These are phyloP conservation scores for Heliconius ethilla DNA, from an alignment of 2,888 invertebrate species.

Conservation along the genomic window DNA sequence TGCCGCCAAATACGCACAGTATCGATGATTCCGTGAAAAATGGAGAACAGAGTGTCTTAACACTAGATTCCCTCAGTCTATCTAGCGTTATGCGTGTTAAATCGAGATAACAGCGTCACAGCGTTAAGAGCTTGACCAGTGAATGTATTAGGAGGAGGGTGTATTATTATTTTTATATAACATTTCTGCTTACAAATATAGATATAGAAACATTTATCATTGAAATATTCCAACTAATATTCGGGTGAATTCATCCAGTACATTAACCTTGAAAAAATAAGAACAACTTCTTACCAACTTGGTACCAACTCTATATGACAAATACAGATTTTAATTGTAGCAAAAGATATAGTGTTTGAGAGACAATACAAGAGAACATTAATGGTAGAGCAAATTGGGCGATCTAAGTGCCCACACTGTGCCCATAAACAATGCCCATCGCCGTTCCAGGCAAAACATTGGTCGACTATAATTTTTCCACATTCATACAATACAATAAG, in stretches of 20 bases:
- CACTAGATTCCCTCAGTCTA: no score
- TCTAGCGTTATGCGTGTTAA: no score
- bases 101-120: no score
- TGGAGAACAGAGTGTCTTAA: no score
- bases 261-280: no score
- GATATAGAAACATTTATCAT: no score
- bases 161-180: background rate
- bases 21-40: no score
- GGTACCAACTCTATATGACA: constrained; percentile 1
- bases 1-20: no score
- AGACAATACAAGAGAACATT: constrained; percentile 72
- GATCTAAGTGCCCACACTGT: constrained; percentile 70
- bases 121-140: background rate
- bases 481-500: constrained; percentile 82
- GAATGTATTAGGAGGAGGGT: background rate
- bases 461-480: constrained; percentile 80
- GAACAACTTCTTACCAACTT: no score
- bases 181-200: background rate
- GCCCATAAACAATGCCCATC: constrained; percentile 77
- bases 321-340: constrained; percentile 67
- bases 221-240: no score
- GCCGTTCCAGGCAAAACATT: constrained; percentile 77
- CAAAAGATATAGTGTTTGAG: constrained; percentile 69
- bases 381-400: constrained; percentile 75
- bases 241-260: no score